Percentiles rank a stretch among this genome's conserved stretches.
phyloP scores from a whole-genome alignment of 2,113 vertebrate genomes.

The Pan paniscus region DNA sequence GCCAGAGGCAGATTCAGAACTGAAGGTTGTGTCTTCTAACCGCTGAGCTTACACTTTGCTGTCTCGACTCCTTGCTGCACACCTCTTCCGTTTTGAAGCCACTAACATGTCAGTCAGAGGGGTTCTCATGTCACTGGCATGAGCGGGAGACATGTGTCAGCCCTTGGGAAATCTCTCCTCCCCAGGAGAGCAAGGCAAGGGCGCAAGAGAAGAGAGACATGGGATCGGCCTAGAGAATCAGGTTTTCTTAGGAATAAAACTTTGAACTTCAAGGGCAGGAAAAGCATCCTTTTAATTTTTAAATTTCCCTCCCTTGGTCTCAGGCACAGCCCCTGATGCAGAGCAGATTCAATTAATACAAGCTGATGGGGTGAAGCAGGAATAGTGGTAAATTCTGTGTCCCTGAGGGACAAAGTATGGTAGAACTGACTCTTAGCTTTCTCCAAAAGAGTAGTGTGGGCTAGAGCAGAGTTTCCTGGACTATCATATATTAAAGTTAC shows the following conservation, averaged over 20 bases:
- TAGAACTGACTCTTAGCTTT: background rate
- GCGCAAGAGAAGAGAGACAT: background rate
- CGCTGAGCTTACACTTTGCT: background rate
- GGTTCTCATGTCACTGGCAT: background rate
- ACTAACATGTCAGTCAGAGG: accelerated
- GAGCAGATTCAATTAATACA: background rate
- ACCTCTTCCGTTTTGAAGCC: background rate
- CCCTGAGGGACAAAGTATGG: too few relatives aligned
- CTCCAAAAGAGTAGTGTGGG: background rate
- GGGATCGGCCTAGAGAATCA: background rate
- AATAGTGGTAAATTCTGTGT: background rate
- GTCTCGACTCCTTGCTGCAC: accelerated
- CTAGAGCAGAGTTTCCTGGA: background rate
- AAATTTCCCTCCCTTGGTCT: background rate
- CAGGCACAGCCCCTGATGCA: background rate
- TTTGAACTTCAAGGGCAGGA: background rate
- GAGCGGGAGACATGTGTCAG: background rate
- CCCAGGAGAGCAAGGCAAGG: background rate
- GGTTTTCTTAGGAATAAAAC: background rate
- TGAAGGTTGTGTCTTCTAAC: background rate
- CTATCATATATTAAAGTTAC: background rate
- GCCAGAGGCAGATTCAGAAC: background rate
- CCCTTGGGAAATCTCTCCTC: background rate
- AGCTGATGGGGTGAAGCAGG: background rate
- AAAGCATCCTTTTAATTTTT: background rate